These are phyloP conservation scores for Australoheros scitulus DNA, from an alignment of 2,113 vertebrate species.

Conservation along the genomic window DNA sequence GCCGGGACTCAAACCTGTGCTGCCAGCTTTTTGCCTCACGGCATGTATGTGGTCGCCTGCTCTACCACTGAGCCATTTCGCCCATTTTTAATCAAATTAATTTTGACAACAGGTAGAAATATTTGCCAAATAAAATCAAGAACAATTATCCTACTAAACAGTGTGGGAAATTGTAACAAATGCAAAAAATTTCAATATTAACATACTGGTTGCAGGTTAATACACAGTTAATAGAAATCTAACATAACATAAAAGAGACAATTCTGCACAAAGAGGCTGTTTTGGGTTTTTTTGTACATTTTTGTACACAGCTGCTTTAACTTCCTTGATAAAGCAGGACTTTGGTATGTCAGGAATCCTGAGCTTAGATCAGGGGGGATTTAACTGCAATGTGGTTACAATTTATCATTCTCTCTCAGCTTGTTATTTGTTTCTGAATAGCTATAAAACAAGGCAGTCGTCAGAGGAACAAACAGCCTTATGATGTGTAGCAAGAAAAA, in stretches of 20 bases:
- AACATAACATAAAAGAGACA: neutral
- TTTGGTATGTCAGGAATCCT: constrained; percentile 9
- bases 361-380: neutral
- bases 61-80: too few relatives aligned
- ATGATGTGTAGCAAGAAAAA: neutral
- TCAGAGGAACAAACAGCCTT: neutral
- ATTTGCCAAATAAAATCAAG: neutral
- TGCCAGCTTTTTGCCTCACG: too few relatives aligned
- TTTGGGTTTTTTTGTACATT: neutral
- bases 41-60: too few relatives aligned
- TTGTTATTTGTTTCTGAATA: constrained; percentile 10
- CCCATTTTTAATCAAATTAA: neutral
- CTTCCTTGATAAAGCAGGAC: neutral
- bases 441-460: neutral
- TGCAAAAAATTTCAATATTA: neutral
- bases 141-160: neutral
- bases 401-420: constrained; percentile 13
- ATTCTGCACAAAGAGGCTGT: neutral
- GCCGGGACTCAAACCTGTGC: too few relatives aligned
- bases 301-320: constrained; percentile 17
- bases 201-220: neutral
- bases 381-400: constrained; percentile 29
- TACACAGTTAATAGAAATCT: neutral
- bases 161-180: neutral
- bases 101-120: neutral